Base-by-base conservation (phyloP, 1,140 invertebrate species). In the Drosophila melanica region DNA sequence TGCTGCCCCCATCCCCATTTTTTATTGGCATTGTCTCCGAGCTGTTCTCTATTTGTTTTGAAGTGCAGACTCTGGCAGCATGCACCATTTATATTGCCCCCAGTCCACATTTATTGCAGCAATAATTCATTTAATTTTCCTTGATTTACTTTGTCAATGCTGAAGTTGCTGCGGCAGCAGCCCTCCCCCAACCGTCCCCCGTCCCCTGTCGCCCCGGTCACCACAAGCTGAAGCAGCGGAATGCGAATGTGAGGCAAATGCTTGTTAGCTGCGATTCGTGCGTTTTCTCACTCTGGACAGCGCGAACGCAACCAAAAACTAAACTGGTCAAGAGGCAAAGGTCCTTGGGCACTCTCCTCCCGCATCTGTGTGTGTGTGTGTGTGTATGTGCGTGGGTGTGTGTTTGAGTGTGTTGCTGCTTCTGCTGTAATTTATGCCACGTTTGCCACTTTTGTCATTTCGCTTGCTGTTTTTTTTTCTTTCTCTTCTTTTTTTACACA, bases 91-190 rank as follows among this genome's bases (percentile, higher is more conserved):
- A 86, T 86, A 82, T 79, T 72, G 80, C 51, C 55, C 71, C 4
- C 37, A 57, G 69, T 64, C 79, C 79, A 82, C 82, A 89, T 87
- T 87, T 87, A 87, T 89, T 87, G 82, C 84, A 69, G 84, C 84
- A 82, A 87, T 87, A 87, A 87, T 87, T 87, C 82, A 89, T 89
- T 89, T 89, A 87, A 87, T 87, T 87, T 89, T 77, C 66, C 76
- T 74, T 89, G 82, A 87, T 87, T 87, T 87, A 87, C 84, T 87
- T 81, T 81, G 78, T 80, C 81, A 85, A 77, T 79, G 64, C 67
- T 23, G 18, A 23, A 39, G 39, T 58, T 50, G 45, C 35, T 35
- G 35, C 20, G 45, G 10, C 44, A 30, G 9, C 42, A 8, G 2
- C 12, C 1, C 14, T 39, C 12, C 10, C 27, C 30, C 33, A 14